Evolutionary conservation across 30 jellyfish, hydroid and myxozoan genomes (phyloP), one percentile per base, ranked within the genome.

Genomic region (Aurelia coerulea): DNA sequence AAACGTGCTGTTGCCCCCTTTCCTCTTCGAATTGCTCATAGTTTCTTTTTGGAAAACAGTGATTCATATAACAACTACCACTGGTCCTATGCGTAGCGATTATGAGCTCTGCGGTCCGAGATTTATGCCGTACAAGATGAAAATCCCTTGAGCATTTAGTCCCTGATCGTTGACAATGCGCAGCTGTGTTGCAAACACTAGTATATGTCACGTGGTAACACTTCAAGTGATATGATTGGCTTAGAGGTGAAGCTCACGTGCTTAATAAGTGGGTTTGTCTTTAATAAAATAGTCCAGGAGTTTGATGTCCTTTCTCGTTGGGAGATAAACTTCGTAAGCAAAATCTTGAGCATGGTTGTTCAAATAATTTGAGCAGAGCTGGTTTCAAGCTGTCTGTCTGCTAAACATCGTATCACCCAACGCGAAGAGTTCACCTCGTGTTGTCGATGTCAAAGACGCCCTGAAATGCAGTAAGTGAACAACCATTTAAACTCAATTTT

Each of bases 221-320:
- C 65, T 59, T 59, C 34, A 0, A 35, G 34, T 68, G 65, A 37
- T 42, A 8, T 68, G 88, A 84, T 84, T 84, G 93, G 93, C 35
- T 33, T 1, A 6, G 62, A 9, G 58, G 62, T 15, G 66, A 73
- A 46, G 67, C 93, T 73, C 93, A 84, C 93, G 93, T 84, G 93
- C 84, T 84, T 84, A 84, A 84, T 84, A 84, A 84, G 93, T 84
- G 93, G 93, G 93, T 78, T 84, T 77, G 93, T 64, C 93, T 84
- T 84, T 73, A 58, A 84, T 37, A 58, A 84, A 80, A 74, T 46
- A 54, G 88, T 74, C 93, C 93, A 73, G 76, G 73, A 60, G 68
- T 74, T 77, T 41, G 65, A 66, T 84, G 76, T 49, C 68, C 83
- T 84, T 51, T 74, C 89, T 49, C 80, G 85, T 75, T 60, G 63